These are phyloP conservation scores for Potamarius usumacintae DNA, from an alignment of 2,113 vertebrate genomes.

Conservation along the genomic window DNA sequence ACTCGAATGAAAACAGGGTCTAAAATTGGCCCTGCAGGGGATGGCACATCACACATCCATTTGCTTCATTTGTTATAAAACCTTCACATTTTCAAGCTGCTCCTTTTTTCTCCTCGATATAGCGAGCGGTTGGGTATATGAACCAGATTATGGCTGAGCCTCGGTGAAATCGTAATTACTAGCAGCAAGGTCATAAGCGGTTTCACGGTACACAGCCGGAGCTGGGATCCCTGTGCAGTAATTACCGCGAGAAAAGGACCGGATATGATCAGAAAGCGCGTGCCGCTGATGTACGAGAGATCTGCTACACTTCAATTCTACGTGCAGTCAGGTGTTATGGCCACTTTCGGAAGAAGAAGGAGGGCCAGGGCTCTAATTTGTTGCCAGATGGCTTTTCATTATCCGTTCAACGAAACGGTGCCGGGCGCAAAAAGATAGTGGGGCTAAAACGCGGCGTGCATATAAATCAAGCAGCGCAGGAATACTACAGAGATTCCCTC, in stretches of 20 bases:
- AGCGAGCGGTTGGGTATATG: background rate
- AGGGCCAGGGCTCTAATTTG: slow-evolving; percentile 9
- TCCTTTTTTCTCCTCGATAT: slow-evolving; percentile 9
- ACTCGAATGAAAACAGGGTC: slow-evolving; percentile 45
- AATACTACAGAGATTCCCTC: slow-evolving; percentile 28
- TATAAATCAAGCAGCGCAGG: slow-evolving; percentile 39
- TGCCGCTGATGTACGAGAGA: background rate
- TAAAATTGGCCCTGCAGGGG: slow-evolving; percentile 49
- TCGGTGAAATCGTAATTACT: background rate
- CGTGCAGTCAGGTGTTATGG: slow-evolving; percentile 24
- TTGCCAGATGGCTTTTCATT: slow-evolving; percentile 58
- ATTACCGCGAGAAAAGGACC: background rate
- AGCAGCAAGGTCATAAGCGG: background rate
- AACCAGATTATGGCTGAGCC: background rate
- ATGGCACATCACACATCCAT: slow-evolving; percentile 38
- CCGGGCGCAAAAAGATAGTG: slow-evolving; percentile 13
- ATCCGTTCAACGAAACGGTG: slow-evolving; percentile 45
- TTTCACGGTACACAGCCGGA: background rate
- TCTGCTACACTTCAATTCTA: background rate
- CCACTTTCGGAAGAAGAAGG: background rate
- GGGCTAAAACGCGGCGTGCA: slow-evolving; percentile 39
- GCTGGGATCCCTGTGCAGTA: background rate
- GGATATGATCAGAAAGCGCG: too few species aligned
- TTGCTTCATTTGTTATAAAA: slow-evolving; percentile 43
- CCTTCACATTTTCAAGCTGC: slow-evolving; percentile 9